Evolutionary conservation across 1,140 invertebrate genomes (phyloP), one percentile per base, ranked within the genome.

Genomic region (Ostrea denselamellosa): DNA sequence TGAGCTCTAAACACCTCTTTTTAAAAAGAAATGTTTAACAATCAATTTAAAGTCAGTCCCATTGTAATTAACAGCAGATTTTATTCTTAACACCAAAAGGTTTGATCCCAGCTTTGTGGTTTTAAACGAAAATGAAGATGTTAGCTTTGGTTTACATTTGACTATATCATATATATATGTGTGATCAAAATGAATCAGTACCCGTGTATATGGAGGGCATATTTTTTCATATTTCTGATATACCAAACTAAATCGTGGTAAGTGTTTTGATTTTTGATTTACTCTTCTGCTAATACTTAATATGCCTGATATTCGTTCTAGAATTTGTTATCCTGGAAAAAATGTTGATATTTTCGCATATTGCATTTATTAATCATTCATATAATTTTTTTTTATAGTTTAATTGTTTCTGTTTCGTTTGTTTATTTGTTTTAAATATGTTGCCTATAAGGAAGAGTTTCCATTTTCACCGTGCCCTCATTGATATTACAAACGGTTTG

Each of bases 31-130:
- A 77, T 77, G 68, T 77, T 77, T 77, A 77, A 77, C 68, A 77
- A 77, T 77, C 68, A 77, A 77, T 77, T 77, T 77, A 77, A 77
- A 77, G 68, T 77, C 68, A 77, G 68, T 25, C 68, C 68, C 68
- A 77, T 77, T 77, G 68, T 77, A 77, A 77, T 77, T 77, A 77
- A 77, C 68, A 77, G 68, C 68, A 77, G 68, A 77, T 77, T 77
- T 77, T 77, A 77, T 77, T 77, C 68, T 77, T 77, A 77, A 77
- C 68, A 77, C 68, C 68, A 34, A 77, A 77, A 34, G 68, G 68
- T 77, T 77, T 77, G 68, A 77, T 77, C 68, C 28, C 68, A 77
- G 68, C 68, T 77, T 77, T 77, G 68, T 77, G 68, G 68, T 77
- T 77, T 71, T 77, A 28, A 77, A 77, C 68, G 68, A 77, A 77